Evolutionary conservation across 2,113 vertebrate species (phyloP), one percentile per base, ranked within the genome.

Genomic region (Labeo rohita): DNA sequence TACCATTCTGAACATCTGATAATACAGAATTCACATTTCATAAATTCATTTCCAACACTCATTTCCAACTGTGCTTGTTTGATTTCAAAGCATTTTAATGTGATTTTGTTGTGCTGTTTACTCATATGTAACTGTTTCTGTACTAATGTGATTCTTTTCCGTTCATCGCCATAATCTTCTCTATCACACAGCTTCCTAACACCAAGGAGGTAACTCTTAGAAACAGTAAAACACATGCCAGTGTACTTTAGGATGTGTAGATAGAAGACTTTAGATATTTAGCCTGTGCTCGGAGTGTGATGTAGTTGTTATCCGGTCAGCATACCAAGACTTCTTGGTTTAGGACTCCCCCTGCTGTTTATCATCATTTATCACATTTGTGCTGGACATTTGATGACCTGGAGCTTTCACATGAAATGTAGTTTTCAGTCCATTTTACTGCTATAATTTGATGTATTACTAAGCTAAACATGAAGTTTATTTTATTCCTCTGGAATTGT

Each of bases 161-260:
- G 52, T 86, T 8, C 10, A 63, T 80, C 84, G 77, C 87, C 68
- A 89, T 83, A 84, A 86, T 89, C 84, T 89, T 78, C 90, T 39
- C 36, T 61, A 63, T 91, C 87, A 59, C 74, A 85, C 91, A 97
- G 96, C 96, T 97, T 85, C 96, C 96, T 88, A 96, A 95, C 86
- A 95, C 95, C 70, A 94, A 95, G 63, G 96, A 97, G 96, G 96
- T 96, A 96, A 97, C 93, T 34, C 80, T 79, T 66, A 65, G 50
- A 28, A 65, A 50, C 63, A 82, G 28, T 72, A 76, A 56, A 78
- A 11, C 52, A 49, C 11, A 39, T 18, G 36, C n/a, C 21, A 36
- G 45, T 73, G 23, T 68, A 80, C 45, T 84, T 76, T 78, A 72
- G 63, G 34, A 83, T 76, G 28, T n/a, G 1, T 52, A 8, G 50